These are phyloP conservation scores for Pollachius pollachius DNA, from an alignment of 2,113 vertebrate genomes.

Conservation along the genomic window DNA sequence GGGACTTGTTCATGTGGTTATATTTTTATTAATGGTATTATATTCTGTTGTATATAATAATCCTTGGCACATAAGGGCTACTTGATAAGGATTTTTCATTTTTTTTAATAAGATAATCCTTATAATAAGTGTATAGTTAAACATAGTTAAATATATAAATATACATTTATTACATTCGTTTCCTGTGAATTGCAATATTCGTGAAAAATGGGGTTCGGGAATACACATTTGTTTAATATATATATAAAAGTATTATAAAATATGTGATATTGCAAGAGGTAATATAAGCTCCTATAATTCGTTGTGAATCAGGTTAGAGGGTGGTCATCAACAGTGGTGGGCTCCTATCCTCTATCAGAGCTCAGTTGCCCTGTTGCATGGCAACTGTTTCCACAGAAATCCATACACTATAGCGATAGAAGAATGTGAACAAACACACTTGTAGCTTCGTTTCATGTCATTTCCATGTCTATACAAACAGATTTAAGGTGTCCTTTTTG, in stretches of 20 bases:
- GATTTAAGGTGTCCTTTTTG: too few relatives aligned
- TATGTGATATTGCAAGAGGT: background rate
- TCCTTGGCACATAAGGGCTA: background rate
- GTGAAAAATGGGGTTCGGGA: too few relatives aligned
- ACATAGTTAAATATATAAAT: slow-evolving; percentile 12
- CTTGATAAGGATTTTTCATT: background rate
- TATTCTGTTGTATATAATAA: background rate
- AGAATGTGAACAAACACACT: too few relatives aligned
- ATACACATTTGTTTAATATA: too few relatives aligned
- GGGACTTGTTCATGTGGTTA: background rate
- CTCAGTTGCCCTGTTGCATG: slow-evolving; percentile 72
- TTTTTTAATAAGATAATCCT: too few relatives aligned
- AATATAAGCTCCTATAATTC: background rate
- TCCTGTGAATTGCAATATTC: too few relatives aligned
- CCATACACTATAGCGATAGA: slow-evolving; percentile 33
- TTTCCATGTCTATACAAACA: too few relatives aligned
- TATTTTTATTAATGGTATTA: too few relatives aligned
- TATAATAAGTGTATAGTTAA: background rate
- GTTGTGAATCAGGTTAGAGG: background rate
- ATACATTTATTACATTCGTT: background rate
- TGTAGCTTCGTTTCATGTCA: too few relatives aligned
- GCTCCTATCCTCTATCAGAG: slow-evolving; percentile 36
- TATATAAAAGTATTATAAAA: slow-evolving; percentile 1
- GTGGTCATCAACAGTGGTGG: background rate
- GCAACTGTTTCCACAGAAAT: slow-evolving; percentile 77